Evolutionary conservation across 2,888 invertebrate species (phyloP).

Genomic region (Agriopis marginaria): DNA sequence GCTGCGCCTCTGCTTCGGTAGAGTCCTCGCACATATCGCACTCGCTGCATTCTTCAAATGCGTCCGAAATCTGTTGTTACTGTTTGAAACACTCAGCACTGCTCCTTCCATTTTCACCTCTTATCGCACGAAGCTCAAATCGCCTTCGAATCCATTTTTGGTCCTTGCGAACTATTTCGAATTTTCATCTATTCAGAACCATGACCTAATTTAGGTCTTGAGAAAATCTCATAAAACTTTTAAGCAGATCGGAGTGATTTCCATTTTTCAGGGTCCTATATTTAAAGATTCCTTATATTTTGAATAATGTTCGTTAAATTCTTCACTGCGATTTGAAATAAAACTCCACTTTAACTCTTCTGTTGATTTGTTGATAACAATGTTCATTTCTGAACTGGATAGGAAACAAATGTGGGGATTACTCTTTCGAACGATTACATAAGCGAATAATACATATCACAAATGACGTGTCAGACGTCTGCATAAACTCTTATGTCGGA

Average conservation of each 20-base stretch:
- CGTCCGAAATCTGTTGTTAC: constrained; percentile 75
- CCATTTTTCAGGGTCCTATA: constrained; percentile 39
- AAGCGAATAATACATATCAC: constrained; percentile 27
- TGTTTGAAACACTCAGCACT: constrained; percentile 80
- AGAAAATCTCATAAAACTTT: constrained; percentile 37
- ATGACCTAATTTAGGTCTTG: constrained; percentile 22
- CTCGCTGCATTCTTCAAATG: constrained; percentile 82
- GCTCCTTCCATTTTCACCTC: constrained; percentile 81
- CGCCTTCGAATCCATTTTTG: constrained; percentile 73
- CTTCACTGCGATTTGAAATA: constrained; percentile 45
- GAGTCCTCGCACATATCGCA: constrained; percentile 77
- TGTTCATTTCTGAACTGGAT: constrained; percentile 46
- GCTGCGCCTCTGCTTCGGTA: constrained; percentile 79
- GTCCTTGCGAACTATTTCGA: constrained; percentile 42
- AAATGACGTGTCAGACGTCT: constrained; percentile 13
- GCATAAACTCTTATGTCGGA: constrained; percentile 34
- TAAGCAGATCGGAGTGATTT: constrained; percentile 30
- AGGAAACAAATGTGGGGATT: constrained; percentile 19
- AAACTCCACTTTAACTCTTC: constrained; percentile 43
- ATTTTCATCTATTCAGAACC: constrained; percentile 44
- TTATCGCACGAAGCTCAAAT: constrained; percentile 51
- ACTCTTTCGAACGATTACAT: constrained; percentile 16
- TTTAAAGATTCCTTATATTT: constrained; percentile 27
- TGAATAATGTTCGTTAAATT: constrained; percentile 36
- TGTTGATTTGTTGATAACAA: constrained; percentile 35